Base-by-base conservation (phyloP, 2,797 vertebrate genomes). In the Sebastes trivittatus region DNA sequence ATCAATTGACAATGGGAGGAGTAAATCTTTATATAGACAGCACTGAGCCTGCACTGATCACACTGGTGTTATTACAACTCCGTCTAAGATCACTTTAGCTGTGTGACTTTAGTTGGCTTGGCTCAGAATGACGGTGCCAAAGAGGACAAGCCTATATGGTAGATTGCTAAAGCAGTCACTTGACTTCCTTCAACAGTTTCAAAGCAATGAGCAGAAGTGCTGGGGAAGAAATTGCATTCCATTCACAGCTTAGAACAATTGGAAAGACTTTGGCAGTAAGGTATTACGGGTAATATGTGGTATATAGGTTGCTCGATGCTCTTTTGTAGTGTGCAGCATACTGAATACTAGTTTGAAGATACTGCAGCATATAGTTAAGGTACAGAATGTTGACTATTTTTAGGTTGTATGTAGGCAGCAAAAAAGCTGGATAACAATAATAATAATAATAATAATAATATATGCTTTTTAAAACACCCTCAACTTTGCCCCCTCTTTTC, bases 11-110 rank as follows among this genome's bases (percentile, higher is more conserved):
- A 77, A 66, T 30, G 65, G 80, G 68, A 71, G 66, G 36, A 60
- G 72, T 75, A 81, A 83, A 82, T 91, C 56, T 83, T 72, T 74
- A 86, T 22, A 49, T 58, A 82, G 55, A 82, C 58, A 52, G 72
- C 30, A 18, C 23, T 22, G 56, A 23, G 30, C 4, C 30, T n/a
- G 60, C 72, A 80, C 66, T 81, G 61, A 83, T 88, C 87, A 73
- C 30, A 54, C 27, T 46, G 59, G 25, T 65, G 68, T 58, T 60
- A 66, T 63, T 78, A 34, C 46, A 79, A 66, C 71, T 73, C 60
- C 23, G 25, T 36, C 32, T 70, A 66, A 38, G 23, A 86, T 80
- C 56, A 14, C n/a, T 62, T 56, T 22, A 29, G 59, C 76, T 79
- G 29, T 30, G 63, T 72, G 30, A 78, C 62, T 54, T 62, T 38